These are phyloP conservation scores for Tinamus guttatus DNA, from an alignment of 2,113 vertebrate species.

Conservation along the genomic window DNA sequence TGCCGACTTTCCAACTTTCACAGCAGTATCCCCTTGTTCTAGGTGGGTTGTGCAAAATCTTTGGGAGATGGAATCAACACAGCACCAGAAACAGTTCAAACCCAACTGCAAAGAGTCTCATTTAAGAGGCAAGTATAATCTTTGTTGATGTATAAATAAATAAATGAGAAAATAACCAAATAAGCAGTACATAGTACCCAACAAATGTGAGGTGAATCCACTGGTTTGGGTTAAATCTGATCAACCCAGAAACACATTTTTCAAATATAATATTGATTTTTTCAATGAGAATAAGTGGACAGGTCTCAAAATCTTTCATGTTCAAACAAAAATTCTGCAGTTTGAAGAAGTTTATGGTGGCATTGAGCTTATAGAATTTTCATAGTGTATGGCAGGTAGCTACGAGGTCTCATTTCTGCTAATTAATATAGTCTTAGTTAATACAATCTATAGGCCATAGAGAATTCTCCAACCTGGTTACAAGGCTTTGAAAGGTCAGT, in stretches of 20 bases:
- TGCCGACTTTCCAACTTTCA: neutral
- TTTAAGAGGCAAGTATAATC: neutral
- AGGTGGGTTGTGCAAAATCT: neutral
- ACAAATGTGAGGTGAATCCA: neutral
- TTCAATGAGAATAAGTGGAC: neutral
- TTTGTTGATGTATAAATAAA: neutral
- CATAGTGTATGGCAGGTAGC: neutral
- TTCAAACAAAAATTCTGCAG: neutral
- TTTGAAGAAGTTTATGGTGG: neutral
- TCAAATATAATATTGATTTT: neutral
- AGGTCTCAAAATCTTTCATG: neutral
- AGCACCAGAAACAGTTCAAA: neutral
- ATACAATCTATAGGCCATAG: neutral
- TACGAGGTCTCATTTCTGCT: neutral
- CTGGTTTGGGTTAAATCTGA: neutral
- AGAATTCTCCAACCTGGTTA: neutral
- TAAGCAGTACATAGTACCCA: neutral
- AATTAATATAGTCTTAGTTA: constrained; percentile 16
- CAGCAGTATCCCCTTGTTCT: neutral
- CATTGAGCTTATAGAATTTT: neutral
- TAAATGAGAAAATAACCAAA: neutral
- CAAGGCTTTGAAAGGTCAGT: neutral
- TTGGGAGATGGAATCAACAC: neutral
- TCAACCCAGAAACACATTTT: neutral
- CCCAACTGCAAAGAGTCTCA: neutral